Evolutionary conservation across 2,888 invertebrate genomes (phyloP).

Genomic region (Parnassius mnemosyne): DNA sequence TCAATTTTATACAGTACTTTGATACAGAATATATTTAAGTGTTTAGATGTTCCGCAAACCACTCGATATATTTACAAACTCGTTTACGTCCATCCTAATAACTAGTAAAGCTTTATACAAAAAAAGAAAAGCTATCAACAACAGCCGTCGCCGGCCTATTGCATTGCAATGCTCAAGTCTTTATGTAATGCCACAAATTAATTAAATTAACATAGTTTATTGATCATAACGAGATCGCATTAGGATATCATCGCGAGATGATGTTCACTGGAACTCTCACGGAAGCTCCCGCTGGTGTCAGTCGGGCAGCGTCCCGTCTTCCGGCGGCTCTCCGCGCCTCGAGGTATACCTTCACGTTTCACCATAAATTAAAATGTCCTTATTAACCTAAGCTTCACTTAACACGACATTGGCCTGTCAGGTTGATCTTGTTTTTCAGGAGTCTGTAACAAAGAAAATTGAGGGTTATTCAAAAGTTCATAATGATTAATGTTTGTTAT

Average conservation of each 20-base stretch:
- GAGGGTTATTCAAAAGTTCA: slow-evolving; percentile 30
- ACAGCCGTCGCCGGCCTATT: slow-evolving; percentile 55
- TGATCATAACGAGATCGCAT: slow-evolving; percentile 79
- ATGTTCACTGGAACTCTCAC: slow-evolving; percentile 67
- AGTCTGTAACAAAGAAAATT: slow-evolving; percentile 80
- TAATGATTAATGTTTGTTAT: slow-evolving; percentile 18
- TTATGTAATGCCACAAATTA: slow-evolving; percentile 76
- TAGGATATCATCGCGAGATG: slow-evolving; percentile 76
- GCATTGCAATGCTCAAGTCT: slow-evolving; percentile 76
- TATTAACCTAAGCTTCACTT: slow-evolving; percentile 54
- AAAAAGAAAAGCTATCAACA: slow-evolving; percentile 58
- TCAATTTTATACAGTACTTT: slow-evolving; percentile 13
- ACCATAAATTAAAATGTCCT: slow-evolving; percentile 70
- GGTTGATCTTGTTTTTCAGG: slow-evolving; percentile 83
- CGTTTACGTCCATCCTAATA: slow-evolving; percentile 67
- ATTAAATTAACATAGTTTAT: slow-evolving; percentile 68
- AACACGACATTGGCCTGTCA: slow-evolving; percentile 78
- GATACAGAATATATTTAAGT: slow-evolving; percentile 22
- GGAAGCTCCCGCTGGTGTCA: slow-evolving; percentile 40
- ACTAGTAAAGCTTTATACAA: slow-evolving; percentile 79
- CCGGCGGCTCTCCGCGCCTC: slow-evolving; percentile 40
- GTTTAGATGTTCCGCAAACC: slow-evolving; percentile 49
- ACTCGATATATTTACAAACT: slow-evolving; percentile 70
- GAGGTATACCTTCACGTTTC: slow-evolving; percentile 62
- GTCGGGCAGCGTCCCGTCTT: slow-evolving; percentile 37